Evolutionary conservation across 1,140 invertebrate species (phyloP).

Genomic region (Pseudomyrmex gracilis): DNA sequence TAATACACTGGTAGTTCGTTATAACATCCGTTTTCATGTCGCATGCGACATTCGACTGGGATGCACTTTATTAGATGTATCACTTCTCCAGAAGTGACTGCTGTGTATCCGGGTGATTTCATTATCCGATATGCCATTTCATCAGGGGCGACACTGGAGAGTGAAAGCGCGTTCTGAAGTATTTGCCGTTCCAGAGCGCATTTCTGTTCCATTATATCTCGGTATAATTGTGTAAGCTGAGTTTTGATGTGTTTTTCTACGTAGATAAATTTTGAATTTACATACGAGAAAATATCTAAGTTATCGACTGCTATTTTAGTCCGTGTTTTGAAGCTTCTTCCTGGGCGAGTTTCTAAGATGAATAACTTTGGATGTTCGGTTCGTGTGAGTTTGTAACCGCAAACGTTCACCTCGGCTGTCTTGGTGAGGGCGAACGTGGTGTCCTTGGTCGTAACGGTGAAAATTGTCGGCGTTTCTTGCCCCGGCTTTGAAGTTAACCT

Average conservation of each 20-base stretch:
- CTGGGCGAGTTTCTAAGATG: conserved; percentile 28
- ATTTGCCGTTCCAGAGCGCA: conserved; percentile 44
- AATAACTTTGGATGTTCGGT: conserved; percentile 58
- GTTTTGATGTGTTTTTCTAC: conserved; percentile 44
- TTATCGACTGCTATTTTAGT: too few relatives aligned
- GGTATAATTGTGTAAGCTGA: conserved; percentile 42
- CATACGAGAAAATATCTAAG: conserved; percentile 65
- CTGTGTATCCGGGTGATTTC: conserved; percentile 51
- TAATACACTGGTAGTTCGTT: conserved; percentile 45
- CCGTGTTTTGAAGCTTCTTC: too few relatives aligned
- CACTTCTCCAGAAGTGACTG: conserved; percentile 28
- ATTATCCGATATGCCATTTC: not conserved
- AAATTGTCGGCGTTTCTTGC: not conserved
- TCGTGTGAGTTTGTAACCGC: conserved; percentile 20
- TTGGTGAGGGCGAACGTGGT: conserved; percentile 46
- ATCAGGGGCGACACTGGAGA: not conserved
- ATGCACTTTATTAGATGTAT: conserved; percentile 42
- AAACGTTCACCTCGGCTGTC: not conserved
- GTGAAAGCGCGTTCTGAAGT: conserved; percentile 43
- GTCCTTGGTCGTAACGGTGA: conserved; percentile 1
- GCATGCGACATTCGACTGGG: not conserved
- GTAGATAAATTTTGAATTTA: conserved; percentile 61
- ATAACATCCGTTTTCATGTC: not conserved
- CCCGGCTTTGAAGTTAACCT: not conserved
- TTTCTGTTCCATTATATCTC: conserved; percentile 31